phyloP scores from a whole-genome alignment of 2,888 invertebrate species.

The Nomada lathburiana region DNA sequence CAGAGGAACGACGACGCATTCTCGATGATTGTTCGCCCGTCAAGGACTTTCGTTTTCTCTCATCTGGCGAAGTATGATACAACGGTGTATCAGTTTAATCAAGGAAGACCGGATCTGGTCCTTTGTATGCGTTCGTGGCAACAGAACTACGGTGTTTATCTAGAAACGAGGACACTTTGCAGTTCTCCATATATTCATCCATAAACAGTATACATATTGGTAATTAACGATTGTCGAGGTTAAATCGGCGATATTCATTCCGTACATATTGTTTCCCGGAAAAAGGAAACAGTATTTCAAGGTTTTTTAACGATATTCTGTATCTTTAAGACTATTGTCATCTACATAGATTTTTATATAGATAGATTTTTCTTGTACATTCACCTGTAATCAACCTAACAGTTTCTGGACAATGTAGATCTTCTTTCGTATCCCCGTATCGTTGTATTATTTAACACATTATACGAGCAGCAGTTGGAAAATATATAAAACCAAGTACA shows the following conservation, averaged over 20 bases:
- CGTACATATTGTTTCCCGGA: no score
- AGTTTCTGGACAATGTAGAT: neutral
- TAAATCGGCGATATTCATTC: neutral
- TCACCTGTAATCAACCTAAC: neutral
- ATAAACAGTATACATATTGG: neutral
- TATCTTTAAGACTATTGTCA: no score
- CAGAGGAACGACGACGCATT: conserved; percentile 51
- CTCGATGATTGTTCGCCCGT: conserved; percentile 57
- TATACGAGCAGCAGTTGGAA: conserved; percentile 3
- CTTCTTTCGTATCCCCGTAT: conserved; percentile 10
- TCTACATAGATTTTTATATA: no score
- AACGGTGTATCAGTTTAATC: conserved; percentile 47
- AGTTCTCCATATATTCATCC: neutral
- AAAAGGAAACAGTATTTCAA: no score
- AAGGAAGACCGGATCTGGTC: conserved; percentile 66
- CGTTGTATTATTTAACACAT: conserved; percentile 53
- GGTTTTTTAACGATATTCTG: no score
- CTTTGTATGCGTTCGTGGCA: conserved; percentile 41
- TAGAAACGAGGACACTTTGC: conserved; percentile 21
- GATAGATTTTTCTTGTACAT: neutral
- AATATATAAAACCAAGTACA: conserved; percentile 7
- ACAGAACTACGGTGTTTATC: conserved; percentile 12
- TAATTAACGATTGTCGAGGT: neutral
- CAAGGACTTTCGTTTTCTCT: conserved; percentile 60
- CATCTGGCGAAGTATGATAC: conserved; percentile 24